Evolutionary conservation across 2,888 invertebrate genomes (phyloP), one percentile per base, ranked within the genome.

Genomic region (Chaetogeoica ovagalla): DNA sequence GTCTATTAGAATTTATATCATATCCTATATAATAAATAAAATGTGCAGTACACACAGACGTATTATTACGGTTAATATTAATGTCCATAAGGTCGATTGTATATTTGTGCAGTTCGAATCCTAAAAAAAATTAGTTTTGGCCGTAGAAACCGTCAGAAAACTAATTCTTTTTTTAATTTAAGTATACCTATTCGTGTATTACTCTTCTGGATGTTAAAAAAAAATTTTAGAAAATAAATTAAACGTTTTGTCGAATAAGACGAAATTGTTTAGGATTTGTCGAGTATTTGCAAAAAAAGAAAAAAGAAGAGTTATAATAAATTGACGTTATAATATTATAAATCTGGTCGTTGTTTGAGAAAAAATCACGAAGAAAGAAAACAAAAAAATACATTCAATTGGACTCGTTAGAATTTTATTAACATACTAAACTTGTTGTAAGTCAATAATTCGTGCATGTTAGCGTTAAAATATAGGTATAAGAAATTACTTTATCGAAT

Each of bases 101-200:
- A 63, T 30, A 73, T 63, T 60, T 73, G 37, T 63, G 37, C 37
- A 37, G 52, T 63, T 30, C 1, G 63, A 73, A 73, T 63, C 17
- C 52, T 63, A 55, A 55, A 37, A 55, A 37, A 37, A 21, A 63
- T 63, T 73, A 73, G 52, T 73, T 73, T 73, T 52, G 52, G 63
- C 63, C 63, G 15, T 73, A 37, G 63, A 52, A 19, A 55, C 52
- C 63, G 37, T 17, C 21, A 30, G 9, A 8, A 62, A 52, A 63
- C 37, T 73, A n/a, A 62, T 48, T 73, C 1, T 48, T 72, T 17
- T 60, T 60, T 39, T 23, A 60, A 71, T 43, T 23, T 39, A 19
- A 71, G 23, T 60, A 13, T 17, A 17, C 57, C 17, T 59, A 60
- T 59, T 23, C 30, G 30, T 19, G 2, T 62, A 48, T 72, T 6